phyloP scores from a whole-genome alignment of 2,888 invertebrate species.

The Agapostemon virescens region DNA sequence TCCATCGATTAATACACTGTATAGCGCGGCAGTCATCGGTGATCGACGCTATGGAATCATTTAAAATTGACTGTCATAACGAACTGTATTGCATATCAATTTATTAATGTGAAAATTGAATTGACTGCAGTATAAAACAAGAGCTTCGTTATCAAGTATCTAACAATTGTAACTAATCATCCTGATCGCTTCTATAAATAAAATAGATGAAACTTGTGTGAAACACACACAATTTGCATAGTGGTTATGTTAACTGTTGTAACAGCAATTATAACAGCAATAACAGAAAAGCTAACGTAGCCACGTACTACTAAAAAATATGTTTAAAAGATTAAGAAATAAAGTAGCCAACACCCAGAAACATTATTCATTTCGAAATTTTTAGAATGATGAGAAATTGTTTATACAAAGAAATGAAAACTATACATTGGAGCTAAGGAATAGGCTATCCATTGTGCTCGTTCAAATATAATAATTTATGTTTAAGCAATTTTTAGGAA shows the following conservation, averaged over 20 bases:
- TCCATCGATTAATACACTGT: not conserved
- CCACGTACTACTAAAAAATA: not conserved
- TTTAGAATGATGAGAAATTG: too few relatives aligned
- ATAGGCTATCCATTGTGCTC: not conserved
- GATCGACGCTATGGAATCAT: not conserved
- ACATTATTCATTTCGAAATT: too few relatives aligned
- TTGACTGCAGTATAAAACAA: not conserved
- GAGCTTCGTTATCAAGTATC: not conserved
- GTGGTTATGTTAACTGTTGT: too few relatives aligned
- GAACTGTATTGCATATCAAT: not conserved
- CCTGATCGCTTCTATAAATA: not conserved
- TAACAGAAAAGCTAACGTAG: not conserved
- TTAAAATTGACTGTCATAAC: not conserved
- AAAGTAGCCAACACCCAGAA: too few relatives aligned
- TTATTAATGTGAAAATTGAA: too few relatives aligned
- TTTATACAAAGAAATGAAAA: not conserved
- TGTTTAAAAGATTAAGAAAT: not conserved
- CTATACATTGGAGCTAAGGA: not conserved
- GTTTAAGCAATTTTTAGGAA: not conserved
- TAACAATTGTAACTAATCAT: not conserved
- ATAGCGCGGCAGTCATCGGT: not conserved
- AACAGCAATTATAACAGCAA: too few relatives aligned
- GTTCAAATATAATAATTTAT: not conserved
- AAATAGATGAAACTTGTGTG: too few relatives aligned
- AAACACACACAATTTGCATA: not conserved